Conservation (phyloP, 2,888 invertebrate genomes). For the Gandaritis pyraliata region DNA sequence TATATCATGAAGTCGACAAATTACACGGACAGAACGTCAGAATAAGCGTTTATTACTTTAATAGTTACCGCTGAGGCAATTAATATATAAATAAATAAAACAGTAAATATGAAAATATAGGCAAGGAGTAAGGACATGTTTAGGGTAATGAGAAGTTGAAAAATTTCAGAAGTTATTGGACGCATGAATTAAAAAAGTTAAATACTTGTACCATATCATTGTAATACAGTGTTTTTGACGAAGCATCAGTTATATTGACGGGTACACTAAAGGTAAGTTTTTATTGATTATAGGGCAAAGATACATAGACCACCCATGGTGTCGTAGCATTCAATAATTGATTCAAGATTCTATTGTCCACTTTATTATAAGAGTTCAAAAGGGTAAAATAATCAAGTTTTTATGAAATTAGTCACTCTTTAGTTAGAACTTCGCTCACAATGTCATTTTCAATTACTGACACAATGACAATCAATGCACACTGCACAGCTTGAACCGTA, state of each 20-base stretch:
- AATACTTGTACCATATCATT: neutral
- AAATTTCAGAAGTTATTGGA: no score
- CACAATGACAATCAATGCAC: neutral
- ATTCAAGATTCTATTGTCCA: slow-evolving; percentile 64
- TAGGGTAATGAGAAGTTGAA: no score
- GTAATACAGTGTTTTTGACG: neutral
- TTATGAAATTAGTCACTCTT: slow-evolving; percentile 56
- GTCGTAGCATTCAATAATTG: slow-evolving; percentile 62
- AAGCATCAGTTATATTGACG: slow-evolving; percentile 51
- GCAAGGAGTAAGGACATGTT: no score
- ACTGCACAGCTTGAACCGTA: neutral
- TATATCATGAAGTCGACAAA: slow-evolving; percentile 42
- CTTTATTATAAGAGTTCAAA: slow-evolving; percentile 61
- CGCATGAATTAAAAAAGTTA: no score
- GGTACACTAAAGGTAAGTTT: slow-evolving; percentile 49
- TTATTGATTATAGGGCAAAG: slow-evolving; percentile 65
- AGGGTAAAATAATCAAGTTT: slow-evolving; percentile 66
- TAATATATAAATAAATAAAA: no score
- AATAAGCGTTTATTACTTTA: slow-evolving; percentile 11
- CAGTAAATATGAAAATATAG: no score
- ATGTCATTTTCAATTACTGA: slow-evolving; percentile 7
- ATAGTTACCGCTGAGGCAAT: no score
- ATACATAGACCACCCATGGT: slow-evolving; percentile 67
- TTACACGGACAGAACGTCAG: slow-evolving; percentile 45
- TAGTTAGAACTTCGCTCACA: slow-evolving; percentile 36